These are phyloP conservation scores for Thaleichthys pacificus DNA, from an alignment of 2,797 vertebrate species.

Conservation along the genomic window DNA sequence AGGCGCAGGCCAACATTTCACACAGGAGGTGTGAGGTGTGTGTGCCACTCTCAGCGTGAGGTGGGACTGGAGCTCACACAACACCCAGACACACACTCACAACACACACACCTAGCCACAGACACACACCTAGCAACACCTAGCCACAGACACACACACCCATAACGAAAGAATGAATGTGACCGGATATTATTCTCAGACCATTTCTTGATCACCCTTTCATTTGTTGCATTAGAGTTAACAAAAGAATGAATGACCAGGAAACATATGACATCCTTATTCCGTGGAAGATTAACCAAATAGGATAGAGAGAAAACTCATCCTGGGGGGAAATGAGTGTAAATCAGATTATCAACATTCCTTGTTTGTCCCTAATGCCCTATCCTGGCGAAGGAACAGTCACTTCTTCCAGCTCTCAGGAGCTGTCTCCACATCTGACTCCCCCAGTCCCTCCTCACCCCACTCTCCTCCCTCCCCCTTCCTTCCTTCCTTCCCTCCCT, in stretches of 20 bases:
- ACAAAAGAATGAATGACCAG: constrained; percentile 29
- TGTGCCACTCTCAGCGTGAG: constrained; percentile 32
- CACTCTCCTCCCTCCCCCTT: too few relatives aligned
- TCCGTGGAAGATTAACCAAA: background rate
- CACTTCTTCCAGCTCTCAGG: constrained; percentile 50
- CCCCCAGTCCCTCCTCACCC: background rate
- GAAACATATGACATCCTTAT: constrained; percentile 45
- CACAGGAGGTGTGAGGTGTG: constrained; percentile 48
- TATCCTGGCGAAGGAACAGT: constrained; percentile 69
- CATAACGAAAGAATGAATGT: background rate
- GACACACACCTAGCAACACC: background rate
- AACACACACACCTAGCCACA: background rate
- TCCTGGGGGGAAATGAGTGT: constrained; percentile 53
- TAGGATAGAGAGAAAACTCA: background rate
- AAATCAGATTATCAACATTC: constrained; percentile 73
- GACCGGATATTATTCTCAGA: constrained; percentile 22
- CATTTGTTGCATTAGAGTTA: background rate
- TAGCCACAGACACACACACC: too few relatives aligned
- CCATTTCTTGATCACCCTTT: constrained; percentile 28
- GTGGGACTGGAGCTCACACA: constrained; percentile 3
- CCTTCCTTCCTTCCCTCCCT: too few relatives aligned
- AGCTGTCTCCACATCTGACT: constrained; percentile 28
- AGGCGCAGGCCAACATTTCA: constrained; percentile 27
- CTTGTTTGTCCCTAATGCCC: constrained; percentile 68
- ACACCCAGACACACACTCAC: constrained; percentile 1